Percentiles rank a stretch among this genome's conserved stretches.
phyloP scores from a whole-genome alignment of 2,888 invertebrate genomes.

The Ceratothoa steindachneri region DNA sequence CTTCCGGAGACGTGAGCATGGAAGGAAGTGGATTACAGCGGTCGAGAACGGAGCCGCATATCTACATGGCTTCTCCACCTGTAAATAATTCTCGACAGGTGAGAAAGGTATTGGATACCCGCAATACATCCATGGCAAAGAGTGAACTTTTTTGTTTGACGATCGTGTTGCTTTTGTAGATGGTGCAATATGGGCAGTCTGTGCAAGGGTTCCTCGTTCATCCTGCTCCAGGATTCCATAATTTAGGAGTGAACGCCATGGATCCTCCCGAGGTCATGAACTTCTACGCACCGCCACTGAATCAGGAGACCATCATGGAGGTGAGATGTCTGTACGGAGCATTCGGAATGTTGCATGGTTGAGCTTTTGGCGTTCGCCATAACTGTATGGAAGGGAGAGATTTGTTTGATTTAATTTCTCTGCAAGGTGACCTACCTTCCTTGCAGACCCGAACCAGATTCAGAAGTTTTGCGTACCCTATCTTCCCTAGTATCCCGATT shows the following conservation, averaged over 20 bases:
- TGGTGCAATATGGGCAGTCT: constrained; percentile 36
- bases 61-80: constrained; percentile 32
- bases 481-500: too few relatives aligned
- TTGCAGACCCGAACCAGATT: too few relatives aligned
- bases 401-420: constrained; percentile 15
- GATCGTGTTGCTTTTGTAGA: constrained; percentile 18
- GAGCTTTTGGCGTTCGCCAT: too few relatives aligned
- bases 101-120: background rate
- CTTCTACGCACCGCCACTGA: constrained; percentile 70
- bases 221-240: constrained; percentile 3
- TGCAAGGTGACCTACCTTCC: too few relatives aligned
- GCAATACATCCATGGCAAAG: too few relatives aligned
- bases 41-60: constrained; percentile 39
- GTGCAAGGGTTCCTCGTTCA: constrained; percentile 33
- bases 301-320: constrained; percentile 91
- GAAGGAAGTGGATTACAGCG: constrained; percentile 36
- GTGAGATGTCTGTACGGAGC: constrained; percentile 56
- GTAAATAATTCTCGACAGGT: constrained; percentile 15
- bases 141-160: too few relatives aligned
- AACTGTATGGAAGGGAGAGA: too few relatives aligned
- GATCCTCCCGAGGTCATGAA: background rate
- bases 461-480: too few relatives aligned
- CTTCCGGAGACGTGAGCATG: constrained; percentile 22
- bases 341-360: too few relatives aligned
- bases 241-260: constrained; percentile 19